phyloP scores from a whole-genome alignment of 2,113 vertebrate genomes.

The Pachyramphus minor region DNA sequence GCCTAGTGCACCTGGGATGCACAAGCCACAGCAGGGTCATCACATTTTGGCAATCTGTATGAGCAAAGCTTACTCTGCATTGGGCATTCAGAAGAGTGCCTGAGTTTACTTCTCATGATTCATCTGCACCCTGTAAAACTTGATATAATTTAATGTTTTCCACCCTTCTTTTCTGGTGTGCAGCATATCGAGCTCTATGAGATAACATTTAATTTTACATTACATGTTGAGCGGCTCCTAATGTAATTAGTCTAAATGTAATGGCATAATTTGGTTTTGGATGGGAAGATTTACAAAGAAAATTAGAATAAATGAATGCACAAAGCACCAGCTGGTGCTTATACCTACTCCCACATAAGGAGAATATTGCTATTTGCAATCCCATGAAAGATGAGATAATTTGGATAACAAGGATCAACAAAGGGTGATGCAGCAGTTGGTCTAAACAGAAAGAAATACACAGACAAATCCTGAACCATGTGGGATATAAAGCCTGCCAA shows the following conservation, averaged over 20 bases:
- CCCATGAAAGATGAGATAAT: constrained; percentile 61
- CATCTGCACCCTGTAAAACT: neutral
- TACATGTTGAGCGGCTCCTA: constrained; percentile 29
- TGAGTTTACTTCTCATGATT: neutral
- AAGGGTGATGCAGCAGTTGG: constrained; percentile 57
- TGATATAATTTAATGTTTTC: constrained; percentile 20
- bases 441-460: constrained; percentile 45
- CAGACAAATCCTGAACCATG: constrained; percentile 30
- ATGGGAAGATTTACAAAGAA: constrained; percentile 61
- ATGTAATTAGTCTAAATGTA: constrained; percentile 59
- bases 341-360: constrained; percentile 58
- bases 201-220: constrained; percentile 47
- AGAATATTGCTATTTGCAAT: constrained; percentile 62
- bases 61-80: neutral
- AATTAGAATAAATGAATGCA: constrained; percentile 62
- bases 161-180: constrained; percentile 9
- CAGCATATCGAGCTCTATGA: constrained; percentile 8
- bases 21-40: neutral
- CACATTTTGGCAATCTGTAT: neutral
- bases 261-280: constrained; percentile 49
- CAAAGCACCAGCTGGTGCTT: constrained; percentile 65
- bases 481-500: constrained; percentile 34
- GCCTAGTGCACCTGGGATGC: neutral
- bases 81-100: neutral
- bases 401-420: constrained; percentile 64